These are phyloP conservation scores for Mycetomoellerius zeteki DNA, from an alignment of 1,140 invertebrate species.

Conservation along the genomic window DNA sequence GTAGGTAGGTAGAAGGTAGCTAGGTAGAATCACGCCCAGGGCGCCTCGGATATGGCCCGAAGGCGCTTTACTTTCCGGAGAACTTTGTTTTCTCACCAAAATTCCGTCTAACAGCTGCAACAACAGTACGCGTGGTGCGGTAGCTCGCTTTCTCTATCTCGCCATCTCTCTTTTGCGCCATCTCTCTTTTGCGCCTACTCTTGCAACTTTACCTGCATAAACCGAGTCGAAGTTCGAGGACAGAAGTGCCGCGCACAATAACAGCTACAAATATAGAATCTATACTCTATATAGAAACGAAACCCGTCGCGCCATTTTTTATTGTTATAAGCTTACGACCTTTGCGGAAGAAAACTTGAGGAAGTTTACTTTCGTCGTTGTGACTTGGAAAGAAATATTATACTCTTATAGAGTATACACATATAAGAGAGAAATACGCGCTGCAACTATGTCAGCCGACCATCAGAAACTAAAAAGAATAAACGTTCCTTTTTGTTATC, in stretches of 20 bases:
- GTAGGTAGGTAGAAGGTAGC: neutral
- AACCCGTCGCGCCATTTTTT: constrained; percentile 42
- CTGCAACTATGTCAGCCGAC: constrained; percentile 21
- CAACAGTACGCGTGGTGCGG: constrained; percentile 64
- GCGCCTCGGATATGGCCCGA: constrained; percentile 64
- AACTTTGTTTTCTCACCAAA: constrained; percentile 78
- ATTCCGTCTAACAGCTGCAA: constrained; percentile 77
- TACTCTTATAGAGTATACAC: constrained; percentile 22
- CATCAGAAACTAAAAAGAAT: constrained; percentile 24
- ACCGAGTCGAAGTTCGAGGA: constrained; percentile 68
- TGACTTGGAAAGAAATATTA: constrained; percentile 54
- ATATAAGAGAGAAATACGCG: constrained; percentile 43
- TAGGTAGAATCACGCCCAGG: constrained; percentile 58
- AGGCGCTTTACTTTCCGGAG: constrained; percentile 76
- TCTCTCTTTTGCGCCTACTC: constrained; percentile 59
- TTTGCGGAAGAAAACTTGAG: constrained; percentile 59
- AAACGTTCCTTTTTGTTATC: constrained; percentile 13
- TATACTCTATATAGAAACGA: constrained; percentile 40
- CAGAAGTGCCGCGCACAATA: constrained; percentile 68
- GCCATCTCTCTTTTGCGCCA: constrained; percentile 37
- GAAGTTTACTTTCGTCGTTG: constrained; percentile 71
- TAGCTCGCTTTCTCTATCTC: constrained; percentile 23
- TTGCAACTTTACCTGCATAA: constrained; percentile 75
- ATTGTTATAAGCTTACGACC: constrained; percentile 47
- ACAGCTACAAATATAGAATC: constrained; percentile 68